Evolutionary conservation across 1,140 invertebrate species (phyloP).

Genomic region (Melanaphis sacchari): DNA sequence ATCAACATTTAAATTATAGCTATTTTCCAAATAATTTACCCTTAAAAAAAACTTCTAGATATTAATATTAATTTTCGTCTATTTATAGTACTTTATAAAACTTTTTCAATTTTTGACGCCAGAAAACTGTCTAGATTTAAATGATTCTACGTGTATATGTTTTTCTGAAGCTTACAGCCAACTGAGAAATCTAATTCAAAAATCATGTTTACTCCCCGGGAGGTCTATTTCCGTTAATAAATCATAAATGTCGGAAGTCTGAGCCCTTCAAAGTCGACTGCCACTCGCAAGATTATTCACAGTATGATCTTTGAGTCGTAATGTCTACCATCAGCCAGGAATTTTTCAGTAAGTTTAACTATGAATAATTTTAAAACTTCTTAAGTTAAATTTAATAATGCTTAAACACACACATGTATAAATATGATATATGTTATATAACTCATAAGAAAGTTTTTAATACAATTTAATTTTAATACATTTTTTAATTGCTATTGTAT

Average conservation of each 20-base stretch:
- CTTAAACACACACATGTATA: neutral
- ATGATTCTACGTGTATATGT: conserved; percentile 42
- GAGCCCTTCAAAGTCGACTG: neutral
- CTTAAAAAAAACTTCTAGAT: neutral
- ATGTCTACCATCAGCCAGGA: conserved; percentile 50
- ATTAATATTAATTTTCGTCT: neutral
- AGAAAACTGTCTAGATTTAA: conserved; percentile 47
- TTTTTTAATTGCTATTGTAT: neutral
- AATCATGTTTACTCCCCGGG: conserved; percentile 32
- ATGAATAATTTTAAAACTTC: neutral
- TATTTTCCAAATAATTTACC: neutral
- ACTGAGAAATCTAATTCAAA: conserved; percentile 43
- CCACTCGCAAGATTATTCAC: conserved; percentile 48
- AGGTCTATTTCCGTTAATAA: conserved; percentile 37
- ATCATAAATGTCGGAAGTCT: conserved; percentile 52
- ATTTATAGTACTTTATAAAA: neutral
- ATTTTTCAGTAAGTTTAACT: conserved; percentile 41
- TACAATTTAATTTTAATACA: neutral
- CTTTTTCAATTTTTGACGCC: conserved; percentile 44
- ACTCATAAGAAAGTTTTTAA: too few relatives aligned
- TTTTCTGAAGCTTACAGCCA: neutral
- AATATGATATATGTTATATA: too few relatives aligned
- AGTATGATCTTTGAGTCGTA: conserved; percentile 57
- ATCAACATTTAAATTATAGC: neutral
- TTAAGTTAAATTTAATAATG: neutral